These are phyloP conservation scores for Hexactinellida sp. DNA, from an alignment of 37 sponge, comb jelly and placozoan species.

Conservation along the genomic window DNA sequence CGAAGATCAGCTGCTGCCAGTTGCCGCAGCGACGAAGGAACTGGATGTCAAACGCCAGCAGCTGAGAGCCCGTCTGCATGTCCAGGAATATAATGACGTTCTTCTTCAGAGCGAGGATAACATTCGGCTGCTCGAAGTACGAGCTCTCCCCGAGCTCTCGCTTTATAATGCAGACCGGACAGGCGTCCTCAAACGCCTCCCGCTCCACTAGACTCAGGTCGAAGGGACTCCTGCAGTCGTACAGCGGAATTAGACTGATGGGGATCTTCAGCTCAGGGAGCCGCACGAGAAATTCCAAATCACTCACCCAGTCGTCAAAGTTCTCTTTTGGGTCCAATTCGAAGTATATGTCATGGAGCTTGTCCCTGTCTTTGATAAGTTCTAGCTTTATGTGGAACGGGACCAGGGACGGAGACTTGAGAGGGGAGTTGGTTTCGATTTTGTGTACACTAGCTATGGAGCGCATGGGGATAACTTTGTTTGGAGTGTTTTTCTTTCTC, in stretches of 20 bases:
- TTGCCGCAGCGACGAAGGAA: not conserved
- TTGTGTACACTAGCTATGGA: not conserved
- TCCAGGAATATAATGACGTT: not conserved
- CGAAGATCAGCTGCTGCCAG: conserved; percentile 3
- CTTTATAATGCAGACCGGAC: not conserved
- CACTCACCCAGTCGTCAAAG: conserved; percentile 7
- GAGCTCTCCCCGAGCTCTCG: not conserved
- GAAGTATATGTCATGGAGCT: not conserved
- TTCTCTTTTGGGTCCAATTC: not conserved
- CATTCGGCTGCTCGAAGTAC: not conserved
- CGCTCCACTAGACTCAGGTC: not conserved
- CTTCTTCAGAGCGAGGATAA: not conserved
- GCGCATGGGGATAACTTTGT: conserved; percentile 8
- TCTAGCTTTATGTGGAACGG: not conserved
- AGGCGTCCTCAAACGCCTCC: not conserved
- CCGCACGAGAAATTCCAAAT: not conserved
- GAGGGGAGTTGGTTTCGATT: not conserved
- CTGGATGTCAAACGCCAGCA: not conserved
- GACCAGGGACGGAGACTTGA: not conserved
- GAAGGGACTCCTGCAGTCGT: conserved; percentile 13
- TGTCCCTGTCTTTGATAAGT: not conserved
- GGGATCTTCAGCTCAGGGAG: conserved; percentile 16
- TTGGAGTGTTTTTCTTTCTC: not conserved
- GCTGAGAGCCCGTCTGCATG: not conserved
- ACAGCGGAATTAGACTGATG: not conserved